phyloP scores from a whole-genome alignment of 2,797 vertebrate species.

The Anabacerthia variegaticeps region DNA sequence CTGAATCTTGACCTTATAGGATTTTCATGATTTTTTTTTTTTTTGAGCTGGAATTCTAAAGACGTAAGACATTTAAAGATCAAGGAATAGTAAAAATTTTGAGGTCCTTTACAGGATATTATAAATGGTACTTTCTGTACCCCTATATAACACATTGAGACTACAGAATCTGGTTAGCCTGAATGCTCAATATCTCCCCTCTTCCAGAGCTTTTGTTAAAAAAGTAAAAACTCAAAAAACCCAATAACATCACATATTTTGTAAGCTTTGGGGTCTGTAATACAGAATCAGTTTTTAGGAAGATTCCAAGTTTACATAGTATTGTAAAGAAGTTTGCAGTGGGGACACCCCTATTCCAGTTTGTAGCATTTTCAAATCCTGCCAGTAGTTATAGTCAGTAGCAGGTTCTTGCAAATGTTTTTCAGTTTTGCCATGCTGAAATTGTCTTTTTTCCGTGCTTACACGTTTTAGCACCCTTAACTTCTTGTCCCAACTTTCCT shows the following conservation, averaged over 20 bases:
- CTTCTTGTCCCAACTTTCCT: not conserved
- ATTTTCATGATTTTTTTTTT: not conserved
- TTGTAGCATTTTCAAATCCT: not conserved
- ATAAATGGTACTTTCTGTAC: not conserved
- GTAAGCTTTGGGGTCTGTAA: not conserved
- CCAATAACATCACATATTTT: not conserved
- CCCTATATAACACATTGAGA: not conserved
- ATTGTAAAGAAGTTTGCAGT: not conserved
- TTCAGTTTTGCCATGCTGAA: not conserved
- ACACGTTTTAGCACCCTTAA: not conserved
- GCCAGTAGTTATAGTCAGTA: not conserved
- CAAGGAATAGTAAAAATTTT: not conserved
- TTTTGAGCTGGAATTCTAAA: not conserved
- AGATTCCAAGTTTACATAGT: not conserved
- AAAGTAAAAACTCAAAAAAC: not conserved
- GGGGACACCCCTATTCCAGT: accelerated
- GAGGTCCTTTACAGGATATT: not conserved
- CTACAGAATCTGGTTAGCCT: not conserved
- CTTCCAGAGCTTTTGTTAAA: not conserved
- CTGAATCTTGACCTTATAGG: not conserved
- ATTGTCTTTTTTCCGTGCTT: not conserved
- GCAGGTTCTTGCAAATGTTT: not conserved
- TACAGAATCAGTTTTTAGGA: not conserved
- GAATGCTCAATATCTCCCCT: not conserved
- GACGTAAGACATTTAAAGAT: not conserved